Evolutionary conservation across 2,797 vertebrate genomes (phyloP), one percentile per base, ranked within the genome.

Genomic region (Sebastes miniatus): DNA sequence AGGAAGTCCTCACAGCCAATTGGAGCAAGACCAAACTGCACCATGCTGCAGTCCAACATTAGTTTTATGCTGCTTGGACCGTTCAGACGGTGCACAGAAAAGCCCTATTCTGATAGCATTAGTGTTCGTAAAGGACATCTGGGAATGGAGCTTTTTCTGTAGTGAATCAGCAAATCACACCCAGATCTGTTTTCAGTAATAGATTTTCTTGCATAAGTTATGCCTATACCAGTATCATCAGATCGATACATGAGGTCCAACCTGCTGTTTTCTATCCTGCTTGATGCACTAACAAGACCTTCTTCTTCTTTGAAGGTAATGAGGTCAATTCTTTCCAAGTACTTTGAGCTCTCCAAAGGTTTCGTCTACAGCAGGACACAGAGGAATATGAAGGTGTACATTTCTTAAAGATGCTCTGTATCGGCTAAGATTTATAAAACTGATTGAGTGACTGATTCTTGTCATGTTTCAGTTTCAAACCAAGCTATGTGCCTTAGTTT

Each of bases 231-330:
- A 56, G 63, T 2, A 14, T 6, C 25, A 31, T 47, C 27, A 13
- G 32, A 70, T 85, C 64, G 34, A 83, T 79, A 54, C 54, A 61
- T 64, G 25, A 74, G 79, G 18, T 73, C 18, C 2, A 22, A 39
- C 43, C 57, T 64, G 32, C 27, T 67, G 16, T 50, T 81, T 74
- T 71, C 58, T 58, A 10, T 54, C 56, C 66, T 43, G 22, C 47
- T 56, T 74, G 39, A 39, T 79, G 54, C 16, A 27, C 71, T 79
- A 16, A 14, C 50, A 24, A 20, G 52, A 73, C 50, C 2, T 64
- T 76, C 63, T 69, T 66, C 63, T 69, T 66, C 50, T 66, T 12
- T 47, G 39, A 47, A 70, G 27, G 69, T 25, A 79, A 63, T 36
- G 25, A 69, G 73, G 77, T 86, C 52, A 59, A 43, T 59, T 32